Conservation (phyloP, 2,113 vertebrate genomes). For the Edolisoma coerulescens region DNA sequence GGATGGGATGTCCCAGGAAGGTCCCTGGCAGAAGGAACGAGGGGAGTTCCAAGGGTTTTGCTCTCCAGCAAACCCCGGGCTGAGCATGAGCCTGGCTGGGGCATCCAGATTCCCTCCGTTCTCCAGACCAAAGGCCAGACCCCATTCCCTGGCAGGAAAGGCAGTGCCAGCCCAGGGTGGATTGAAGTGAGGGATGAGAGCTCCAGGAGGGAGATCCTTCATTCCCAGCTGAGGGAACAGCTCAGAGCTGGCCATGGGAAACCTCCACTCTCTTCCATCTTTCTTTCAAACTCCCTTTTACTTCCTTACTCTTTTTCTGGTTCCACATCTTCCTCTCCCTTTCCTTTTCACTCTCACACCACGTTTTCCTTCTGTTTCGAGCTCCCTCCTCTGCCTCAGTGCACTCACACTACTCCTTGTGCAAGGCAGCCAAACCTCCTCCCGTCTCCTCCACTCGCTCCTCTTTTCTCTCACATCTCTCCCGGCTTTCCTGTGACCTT, state of each 20-base stretch:
- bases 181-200: not conserved
- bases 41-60: not conserved
- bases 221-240: not conserved
- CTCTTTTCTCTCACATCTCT: not conserved
- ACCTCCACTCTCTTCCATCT: not conserved
- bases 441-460: not conserved
- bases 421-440: not conserved
- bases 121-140: fast-evolving
- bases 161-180: not conserved
- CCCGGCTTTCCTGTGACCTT: not conserved
- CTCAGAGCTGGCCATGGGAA: not conserved
- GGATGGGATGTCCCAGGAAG: not conserved
- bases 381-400: not conserved
- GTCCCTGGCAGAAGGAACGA: not conserved
- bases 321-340: not conserved
- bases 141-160: not conserved
- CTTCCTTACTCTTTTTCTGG: not conserved
- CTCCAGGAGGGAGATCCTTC: not conserved
- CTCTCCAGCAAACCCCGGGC: not conserved
- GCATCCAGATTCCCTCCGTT: fast-evolving
- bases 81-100: not conserved
- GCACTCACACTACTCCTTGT: not conserved
- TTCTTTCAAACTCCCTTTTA: not conserved
- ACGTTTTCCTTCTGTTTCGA: fast-evolving
- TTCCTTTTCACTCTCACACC: not conserved